phyloP scores from a whole-genome alignment of 2,888 invertebrate species.

The Rhingia campestris region DNA sequence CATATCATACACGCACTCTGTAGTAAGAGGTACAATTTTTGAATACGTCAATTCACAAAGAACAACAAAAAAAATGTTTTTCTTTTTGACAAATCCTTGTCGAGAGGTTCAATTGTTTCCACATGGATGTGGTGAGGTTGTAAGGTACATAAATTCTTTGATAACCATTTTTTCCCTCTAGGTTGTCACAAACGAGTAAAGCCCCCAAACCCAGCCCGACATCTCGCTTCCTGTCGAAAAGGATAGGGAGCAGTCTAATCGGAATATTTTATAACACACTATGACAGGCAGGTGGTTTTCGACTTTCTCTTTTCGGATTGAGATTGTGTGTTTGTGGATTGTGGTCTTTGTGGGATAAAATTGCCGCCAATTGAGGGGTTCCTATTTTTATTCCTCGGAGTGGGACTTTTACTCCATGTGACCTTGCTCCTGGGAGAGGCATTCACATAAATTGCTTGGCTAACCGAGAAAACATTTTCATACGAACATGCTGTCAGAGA shows the following conservation, averaged over 20 bases:
- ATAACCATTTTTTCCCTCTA: not conserved
- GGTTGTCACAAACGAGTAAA: not conserved
- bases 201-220: not conserved
- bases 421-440: constrained; percentile 1
- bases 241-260: constrained; percentile 24
- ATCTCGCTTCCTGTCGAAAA: constrained; percentile 1
- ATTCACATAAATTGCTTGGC: constrained; percentile 34
- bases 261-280: constrained; percentile 32
- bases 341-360: constrained; percentile 1
- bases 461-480: constrained; percentile 33
- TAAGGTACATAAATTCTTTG: not conserved
- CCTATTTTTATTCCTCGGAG: not conserved
- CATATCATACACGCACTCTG: not conserved
- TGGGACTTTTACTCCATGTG: not conserved
- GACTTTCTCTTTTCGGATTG: not conserved
- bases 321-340: not conserved
- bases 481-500: constrained; percentile 37
- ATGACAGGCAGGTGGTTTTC: constrained; percentile 26
- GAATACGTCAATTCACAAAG: not conserved
- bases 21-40: not conserved
- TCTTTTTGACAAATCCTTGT: constrained; percentile 38
- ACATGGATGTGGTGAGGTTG: constrained; percentile 5
- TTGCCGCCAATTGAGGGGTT: constrained; percentile 30
- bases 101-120: constrained; percentile 40
- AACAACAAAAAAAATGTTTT: not conserved